Conservation (phyloP, 2,797 vertebrate species). For the Myotis pilosus region DNA sequence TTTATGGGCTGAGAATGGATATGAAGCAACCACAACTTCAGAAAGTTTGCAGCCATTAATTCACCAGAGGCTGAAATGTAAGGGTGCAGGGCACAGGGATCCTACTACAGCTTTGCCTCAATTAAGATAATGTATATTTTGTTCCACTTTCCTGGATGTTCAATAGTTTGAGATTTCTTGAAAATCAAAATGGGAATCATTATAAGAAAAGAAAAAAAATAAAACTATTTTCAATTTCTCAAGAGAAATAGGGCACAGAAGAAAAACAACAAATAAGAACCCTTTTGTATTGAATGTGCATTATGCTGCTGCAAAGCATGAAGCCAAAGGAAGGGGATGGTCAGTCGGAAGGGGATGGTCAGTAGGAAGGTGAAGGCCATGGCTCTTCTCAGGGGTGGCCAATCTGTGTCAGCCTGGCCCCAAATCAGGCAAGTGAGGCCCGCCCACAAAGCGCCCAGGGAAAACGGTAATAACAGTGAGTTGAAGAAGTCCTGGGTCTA, state of each 20-base stretch:
- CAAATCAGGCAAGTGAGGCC: background rate
- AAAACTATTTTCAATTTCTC: conserved; percentile 4
- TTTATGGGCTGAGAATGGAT: conserved; percentile 24
- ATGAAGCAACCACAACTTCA: background rate
- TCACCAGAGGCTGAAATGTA: background rate
- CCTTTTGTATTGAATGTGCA: conserved; percentile 46
- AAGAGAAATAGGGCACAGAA: conserved; percentile 55
- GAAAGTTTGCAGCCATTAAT: background rate
- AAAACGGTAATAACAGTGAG: background rate
- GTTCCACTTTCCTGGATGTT: background rate
- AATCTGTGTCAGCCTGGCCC: conserved; percentile 39
- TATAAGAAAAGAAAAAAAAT: background rate
- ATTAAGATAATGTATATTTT: conserved; percentile 23
- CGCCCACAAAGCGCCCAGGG: background rate
- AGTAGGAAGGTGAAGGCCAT: conserved; percentile 56
- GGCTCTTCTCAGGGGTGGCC: conserved; percentile 52
- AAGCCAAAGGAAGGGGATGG: conserved; percentile 37
- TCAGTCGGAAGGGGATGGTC: conserved; percentile 46
- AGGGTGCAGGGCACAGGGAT: background rate
- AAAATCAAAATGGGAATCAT: conserved; percentile 44
- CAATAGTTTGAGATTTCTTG: background rate
- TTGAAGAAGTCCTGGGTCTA: background rate
- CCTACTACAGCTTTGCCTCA: background rate
- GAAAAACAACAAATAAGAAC: conserved; percentile 48
- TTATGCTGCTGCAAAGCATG: background rate